A percentile compares a stretch with the other conserved stretches of the same genome.
phyloP scores from a whole-genome alignment of 1,140 invertebrate genomes.

The Chironomus striatipennis region DNA sequence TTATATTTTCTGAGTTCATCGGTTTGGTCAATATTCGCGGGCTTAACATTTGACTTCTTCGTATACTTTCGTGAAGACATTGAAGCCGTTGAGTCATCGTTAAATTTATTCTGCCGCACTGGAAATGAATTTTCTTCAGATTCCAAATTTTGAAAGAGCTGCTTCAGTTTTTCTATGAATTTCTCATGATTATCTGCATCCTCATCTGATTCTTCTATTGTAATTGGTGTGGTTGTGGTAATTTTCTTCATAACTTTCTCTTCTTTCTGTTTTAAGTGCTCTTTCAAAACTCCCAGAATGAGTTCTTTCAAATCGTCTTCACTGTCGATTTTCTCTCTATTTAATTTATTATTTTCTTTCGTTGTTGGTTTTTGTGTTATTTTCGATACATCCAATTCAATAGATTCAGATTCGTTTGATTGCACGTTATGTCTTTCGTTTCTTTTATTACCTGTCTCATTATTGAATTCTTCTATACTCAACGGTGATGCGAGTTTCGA shows the following conservation, averaged over 20 bases:
- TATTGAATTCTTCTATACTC: background rate
- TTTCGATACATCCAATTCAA: background rate
- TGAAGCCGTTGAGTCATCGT: background rate
- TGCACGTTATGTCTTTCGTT: conserved; percentile 1
- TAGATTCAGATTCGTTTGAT: conserved; percentile 18
- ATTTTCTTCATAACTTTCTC: background rate
- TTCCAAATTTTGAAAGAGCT: background rate
- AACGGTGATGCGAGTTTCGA: background rate
- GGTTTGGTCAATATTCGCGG: background rate
- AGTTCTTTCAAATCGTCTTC: background rate
- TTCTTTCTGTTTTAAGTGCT: background rate
- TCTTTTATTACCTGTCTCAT: background rate
- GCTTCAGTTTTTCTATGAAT: background rate
- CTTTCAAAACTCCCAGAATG: background rate
- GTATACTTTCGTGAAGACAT: conserved; percentile 8
- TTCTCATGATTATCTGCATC: background rate
- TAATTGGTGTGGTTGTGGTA: background rate
- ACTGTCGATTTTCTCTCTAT: background rate
- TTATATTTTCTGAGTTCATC: background rate
- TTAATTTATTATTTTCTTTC: background rate
- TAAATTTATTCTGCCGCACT: background rate
- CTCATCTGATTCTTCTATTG: background rate
- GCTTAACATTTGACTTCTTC: background rate
- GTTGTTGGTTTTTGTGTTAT: background rate
- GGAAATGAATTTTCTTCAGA: conserved; percentile 17